Percentiles rank a stretch among this genome's conserved stretches.
phyloP scores from a whole-genome alignment of 2,797 vertebrate species.

The Dryobates pubescens region DNA sequence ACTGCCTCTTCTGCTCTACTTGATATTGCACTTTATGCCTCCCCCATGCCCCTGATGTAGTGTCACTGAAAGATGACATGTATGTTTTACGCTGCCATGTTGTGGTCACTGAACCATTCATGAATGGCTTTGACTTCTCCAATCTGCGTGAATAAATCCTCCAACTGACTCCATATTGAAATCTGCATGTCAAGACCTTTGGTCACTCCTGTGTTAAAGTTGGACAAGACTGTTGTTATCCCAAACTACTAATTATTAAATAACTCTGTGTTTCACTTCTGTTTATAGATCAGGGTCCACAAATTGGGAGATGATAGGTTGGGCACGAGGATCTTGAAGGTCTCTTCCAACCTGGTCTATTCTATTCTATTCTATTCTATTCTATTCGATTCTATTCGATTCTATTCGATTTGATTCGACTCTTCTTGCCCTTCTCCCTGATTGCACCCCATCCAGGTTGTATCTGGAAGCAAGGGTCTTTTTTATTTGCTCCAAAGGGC shows the following conservation, averaged over 20 bases:
- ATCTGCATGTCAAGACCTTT: neutral
- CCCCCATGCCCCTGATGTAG: neutral
- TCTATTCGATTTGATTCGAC: too few relatives aligned
- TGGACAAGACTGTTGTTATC: accelerated
- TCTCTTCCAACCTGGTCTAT: too few relatives aligned
- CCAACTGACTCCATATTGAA: neutral
- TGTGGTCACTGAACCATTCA: neutral
- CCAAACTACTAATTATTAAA: neutral
- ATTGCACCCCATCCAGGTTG: too few relatives aligned
- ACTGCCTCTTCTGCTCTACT: neutral
- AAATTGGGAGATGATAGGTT: neutral
- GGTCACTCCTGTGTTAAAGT: neutral
- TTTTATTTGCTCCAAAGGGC: too few relatives aligned
- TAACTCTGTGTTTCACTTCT: neutral
- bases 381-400: too few relatives aligned
- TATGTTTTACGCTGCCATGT: neutral
- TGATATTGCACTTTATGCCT: neutral
- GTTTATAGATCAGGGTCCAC: neutral
- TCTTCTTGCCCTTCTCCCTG: too few relatives aligned
- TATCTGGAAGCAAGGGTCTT: too few relatives aligned
- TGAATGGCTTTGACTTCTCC: neutral
- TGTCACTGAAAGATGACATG: neutral
- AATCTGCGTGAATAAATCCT: neutral
- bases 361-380: too few relatives aligned
- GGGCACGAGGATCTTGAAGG: too few relatives aligned